phyloP scores from a whole-genome alignment of 2,797 vertebrate genomes.

The Pseudocheirus occidentalis region DNA sequence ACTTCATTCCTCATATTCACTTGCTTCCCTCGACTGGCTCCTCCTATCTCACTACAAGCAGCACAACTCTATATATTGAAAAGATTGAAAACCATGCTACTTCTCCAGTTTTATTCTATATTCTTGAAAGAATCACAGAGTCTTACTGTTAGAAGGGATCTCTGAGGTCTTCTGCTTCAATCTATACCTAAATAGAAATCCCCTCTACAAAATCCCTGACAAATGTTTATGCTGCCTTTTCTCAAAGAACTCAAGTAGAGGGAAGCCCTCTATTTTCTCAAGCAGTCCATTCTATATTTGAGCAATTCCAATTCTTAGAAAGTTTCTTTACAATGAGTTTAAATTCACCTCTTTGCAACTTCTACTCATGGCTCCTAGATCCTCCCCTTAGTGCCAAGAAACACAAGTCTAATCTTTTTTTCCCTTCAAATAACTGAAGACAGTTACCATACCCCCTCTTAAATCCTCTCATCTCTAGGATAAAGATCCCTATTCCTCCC shows the following conservation, averaged over 20 bases:
- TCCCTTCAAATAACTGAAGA: background rate
- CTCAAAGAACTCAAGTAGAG: background rate
- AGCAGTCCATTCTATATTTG: background rate
- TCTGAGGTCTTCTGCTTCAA: background rate
- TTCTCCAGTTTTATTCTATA: background rate
- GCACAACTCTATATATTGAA: background rate
- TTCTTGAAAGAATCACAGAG: background rate
- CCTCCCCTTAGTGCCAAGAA: background rate
- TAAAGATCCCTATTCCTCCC: background rate
- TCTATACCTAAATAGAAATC: background rate
- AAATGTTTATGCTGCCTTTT: background rate
- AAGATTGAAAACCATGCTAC: background rate
- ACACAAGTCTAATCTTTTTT: background rate
- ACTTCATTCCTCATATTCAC: background rate
- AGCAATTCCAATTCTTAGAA: background rate
- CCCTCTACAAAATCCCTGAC: background rate
- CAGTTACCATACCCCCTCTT: background rate
- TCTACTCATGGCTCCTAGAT: background rate
- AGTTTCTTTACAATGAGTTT: background rate
- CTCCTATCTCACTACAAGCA: background rate
- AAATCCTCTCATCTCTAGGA: background rate
- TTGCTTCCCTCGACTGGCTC: background rate
- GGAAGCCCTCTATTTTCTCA: background rate
- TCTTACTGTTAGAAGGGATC: background rate
- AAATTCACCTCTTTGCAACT: background rate